These are phyloP conservation scores for Platynereis dumerilii DNA, from an alignment of 2,888 invertebrate species.

Conservation along the genomic window DNA sequence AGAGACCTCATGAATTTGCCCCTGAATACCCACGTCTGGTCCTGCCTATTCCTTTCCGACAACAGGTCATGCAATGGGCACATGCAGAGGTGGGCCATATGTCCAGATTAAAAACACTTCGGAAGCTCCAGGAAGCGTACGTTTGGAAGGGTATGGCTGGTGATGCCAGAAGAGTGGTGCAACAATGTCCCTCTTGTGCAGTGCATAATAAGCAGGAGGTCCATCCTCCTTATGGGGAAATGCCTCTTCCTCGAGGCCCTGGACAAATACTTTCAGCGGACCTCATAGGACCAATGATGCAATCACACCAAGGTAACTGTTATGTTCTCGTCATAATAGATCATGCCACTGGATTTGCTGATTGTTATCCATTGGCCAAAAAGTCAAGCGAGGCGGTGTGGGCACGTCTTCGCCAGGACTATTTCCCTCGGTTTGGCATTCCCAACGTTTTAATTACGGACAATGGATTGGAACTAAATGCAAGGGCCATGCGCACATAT, in stretches of 20 bases:
- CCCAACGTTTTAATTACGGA: conserved; percentile 2
- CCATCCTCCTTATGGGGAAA: not conserved
- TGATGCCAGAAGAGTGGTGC: no score
- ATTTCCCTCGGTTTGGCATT: not conserved
- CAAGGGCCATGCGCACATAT: not conserved
- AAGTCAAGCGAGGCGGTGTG: not conserved
- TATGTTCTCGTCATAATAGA: conserved; percentile 2
- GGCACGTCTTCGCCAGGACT: not conserved
- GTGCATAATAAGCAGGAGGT: not conserved
- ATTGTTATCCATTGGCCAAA: not conserved
- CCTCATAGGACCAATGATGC: not conserved
- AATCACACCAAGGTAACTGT: not conserved
- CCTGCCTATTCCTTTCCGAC: no score
- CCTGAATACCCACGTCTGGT: not conserved
- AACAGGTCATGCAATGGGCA: no score
- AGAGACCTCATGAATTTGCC: no score
- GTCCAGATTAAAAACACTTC: not conserved
- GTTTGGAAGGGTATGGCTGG: not conserved
- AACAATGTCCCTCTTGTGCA: not conserved
- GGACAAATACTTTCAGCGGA: conserved; percentile 3
- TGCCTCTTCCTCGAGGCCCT: not conserved
- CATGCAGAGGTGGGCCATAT: no score
- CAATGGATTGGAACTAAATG: no score
- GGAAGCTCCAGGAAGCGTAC: conserved; percentile 1
- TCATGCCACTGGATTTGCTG: no score